Conservation (phyloP, 1,140 invertebrate genomes). For the Bilobella aurantiaca region DNA sequence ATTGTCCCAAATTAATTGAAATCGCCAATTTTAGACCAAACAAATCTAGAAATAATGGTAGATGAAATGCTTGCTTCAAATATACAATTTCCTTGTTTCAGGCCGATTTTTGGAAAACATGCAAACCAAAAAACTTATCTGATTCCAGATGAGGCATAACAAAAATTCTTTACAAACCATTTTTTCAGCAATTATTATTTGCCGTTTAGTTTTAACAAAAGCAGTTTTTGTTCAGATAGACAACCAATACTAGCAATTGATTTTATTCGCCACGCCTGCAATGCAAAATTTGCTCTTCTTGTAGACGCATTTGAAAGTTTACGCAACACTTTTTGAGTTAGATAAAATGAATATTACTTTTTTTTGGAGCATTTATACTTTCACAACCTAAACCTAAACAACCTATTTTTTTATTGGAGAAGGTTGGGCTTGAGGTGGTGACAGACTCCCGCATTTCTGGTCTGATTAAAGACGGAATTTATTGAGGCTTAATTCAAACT, state of each 20-base stretch:
- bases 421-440: not conserved
- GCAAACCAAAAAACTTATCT: no score
- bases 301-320: not conserved
- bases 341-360: not conserved
- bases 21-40: no score
- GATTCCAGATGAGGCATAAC: no score
- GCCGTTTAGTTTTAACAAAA: no score
- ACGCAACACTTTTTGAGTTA: not conserved
- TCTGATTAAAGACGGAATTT: not conserved
- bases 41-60: no score
- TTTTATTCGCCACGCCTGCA: not conserved
- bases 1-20: no score
- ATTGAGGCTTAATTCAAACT: not conserved
- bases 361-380: not conserved
- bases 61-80: no score
- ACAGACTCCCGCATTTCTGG: not conserved
- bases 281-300: not conserved
- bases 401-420: not conserved
- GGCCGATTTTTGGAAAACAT: no score
- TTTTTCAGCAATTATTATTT: no score
- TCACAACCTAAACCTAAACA: not conserved
- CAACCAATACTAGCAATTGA: not conserved
- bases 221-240: no score
- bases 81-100: no score
- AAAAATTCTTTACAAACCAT: no score